Evolutionary conservation across 2,113 vertebrate genomes (phyloP).

Genomic region (Peucedramus taeniatus): DNA sequence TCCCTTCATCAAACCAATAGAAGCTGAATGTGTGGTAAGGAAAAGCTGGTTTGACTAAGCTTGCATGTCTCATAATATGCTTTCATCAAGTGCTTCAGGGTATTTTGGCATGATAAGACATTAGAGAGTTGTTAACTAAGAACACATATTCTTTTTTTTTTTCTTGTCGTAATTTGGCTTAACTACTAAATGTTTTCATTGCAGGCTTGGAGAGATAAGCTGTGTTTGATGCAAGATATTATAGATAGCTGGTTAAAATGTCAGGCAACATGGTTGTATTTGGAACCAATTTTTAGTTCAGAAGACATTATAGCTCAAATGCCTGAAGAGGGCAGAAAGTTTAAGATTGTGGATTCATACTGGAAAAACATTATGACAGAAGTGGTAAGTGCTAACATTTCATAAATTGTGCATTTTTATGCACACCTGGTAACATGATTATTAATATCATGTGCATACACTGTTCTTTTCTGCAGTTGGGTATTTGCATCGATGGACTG

Average conservation of each 20-base stretch:
- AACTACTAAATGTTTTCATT: background rate
- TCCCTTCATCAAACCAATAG: conserved; percentile 87
- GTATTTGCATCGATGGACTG: background rate
- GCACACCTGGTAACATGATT: background rate
- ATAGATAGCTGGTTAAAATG: conserved; percentile 86
- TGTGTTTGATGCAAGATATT: conserved; percentile 83
- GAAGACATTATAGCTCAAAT: conserved; percentile 91
- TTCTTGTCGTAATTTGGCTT: background rate
- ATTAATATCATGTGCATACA: background rate
- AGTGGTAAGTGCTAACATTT: conserved; percentile 70
- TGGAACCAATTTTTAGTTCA: conserved; percentile 94
- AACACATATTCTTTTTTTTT: background rate
- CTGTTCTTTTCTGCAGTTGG: background rate
- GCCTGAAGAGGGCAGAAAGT: conserved; percentile 90
- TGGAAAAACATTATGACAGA: conserved; percentile 85
- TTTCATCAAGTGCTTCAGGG: background rate
- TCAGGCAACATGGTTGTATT: conserved; percentile 88
- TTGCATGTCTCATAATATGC: background rate
- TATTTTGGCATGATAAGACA: background rate
- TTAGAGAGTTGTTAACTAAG: background rate
- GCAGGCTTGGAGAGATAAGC: conserved; percentile 87
- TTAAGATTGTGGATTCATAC: conserved; percentile 80
- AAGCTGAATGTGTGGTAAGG: conserved; percentile 85
- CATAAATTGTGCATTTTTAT: background rate
- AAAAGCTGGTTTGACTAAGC: background rate